Percentiles rank a stretch among this genome's conserved stretches.
Conservation (phyloP, 2,888 invertebrate genomes). For the Iphiclides podalirius region DNA sequence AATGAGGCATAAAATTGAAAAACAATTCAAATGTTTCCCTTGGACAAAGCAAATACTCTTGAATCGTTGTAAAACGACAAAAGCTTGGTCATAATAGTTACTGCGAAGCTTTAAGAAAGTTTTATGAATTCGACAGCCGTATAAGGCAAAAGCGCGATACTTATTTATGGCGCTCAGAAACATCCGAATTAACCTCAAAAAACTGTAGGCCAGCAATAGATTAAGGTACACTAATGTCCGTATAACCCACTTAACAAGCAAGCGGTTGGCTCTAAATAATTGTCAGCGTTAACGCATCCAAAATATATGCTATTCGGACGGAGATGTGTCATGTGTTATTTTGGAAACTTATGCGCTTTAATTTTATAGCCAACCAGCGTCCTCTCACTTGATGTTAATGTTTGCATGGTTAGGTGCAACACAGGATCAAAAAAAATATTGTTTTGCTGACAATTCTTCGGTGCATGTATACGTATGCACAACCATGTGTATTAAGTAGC, state of each 20-base stretch:
- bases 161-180: background rate
- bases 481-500: no score
- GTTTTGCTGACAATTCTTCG: no score
- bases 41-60: no score
- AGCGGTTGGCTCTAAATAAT: conserved; percentile 35
- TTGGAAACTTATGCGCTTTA: no score
- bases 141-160: background rate
- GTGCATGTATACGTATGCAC: no score
- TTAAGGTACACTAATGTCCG: background rate
- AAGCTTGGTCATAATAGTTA: background rate
- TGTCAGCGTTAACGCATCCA: conserved; percentile 44
- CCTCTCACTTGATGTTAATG: no score
- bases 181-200: background rate
- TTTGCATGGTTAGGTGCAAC: no score
- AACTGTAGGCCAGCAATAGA: background rate
- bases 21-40: background rate
- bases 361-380: no score
- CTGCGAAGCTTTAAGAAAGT: background rate
- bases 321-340: conserved; percentile 40
- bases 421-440: no score
- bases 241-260: conserved; percentile 14
- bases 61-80: background rate
- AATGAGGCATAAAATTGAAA: no score
- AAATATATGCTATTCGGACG: conserved; percentile 48
- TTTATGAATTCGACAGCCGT: background rate